Evolutionary conservation across 2,113 vertebrate species (phyloP).

Genomic region (Glaucidium brasilianum): DNA sequence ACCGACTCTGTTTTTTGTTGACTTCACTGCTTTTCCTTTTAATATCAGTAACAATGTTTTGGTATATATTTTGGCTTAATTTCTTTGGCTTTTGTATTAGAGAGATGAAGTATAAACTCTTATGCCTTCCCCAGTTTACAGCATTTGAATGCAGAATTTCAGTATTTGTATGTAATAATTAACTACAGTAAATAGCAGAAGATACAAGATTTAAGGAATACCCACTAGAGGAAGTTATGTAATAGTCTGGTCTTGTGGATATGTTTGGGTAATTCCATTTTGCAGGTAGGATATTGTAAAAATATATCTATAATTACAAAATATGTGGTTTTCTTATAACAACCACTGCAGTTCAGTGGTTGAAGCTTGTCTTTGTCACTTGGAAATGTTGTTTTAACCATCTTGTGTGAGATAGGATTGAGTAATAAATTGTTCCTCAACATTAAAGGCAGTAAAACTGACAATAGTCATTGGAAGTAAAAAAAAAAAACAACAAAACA

Average conservation of each 20-base stretch:
- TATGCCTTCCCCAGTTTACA: neutral
- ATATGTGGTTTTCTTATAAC: neutral
- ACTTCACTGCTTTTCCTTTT: neutral
- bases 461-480: neutral
- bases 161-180: neutral
- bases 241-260: neutral
- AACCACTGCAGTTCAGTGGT: neutral
- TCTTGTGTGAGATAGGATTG: neutral
- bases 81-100: neutral
- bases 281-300: neutral
- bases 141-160: neutral
- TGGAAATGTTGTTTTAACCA: neutral
- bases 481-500: neutral
- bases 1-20: neutral
- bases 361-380: neutral
- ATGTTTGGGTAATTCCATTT: neutral
- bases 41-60: neutral
- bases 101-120: neutral
- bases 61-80: neutral
- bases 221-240: slow-evolving; percentile 14
- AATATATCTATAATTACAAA: neutral
- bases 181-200: neutral
- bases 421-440: neutral
- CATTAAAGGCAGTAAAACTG: neutral
- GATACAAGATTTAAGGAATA: neutral